Percentiles rank a stretch among this genome's conserved stretches.
phyloP scores from a whole-genome alignment of 2,888 invertebrate genomes.

The Sylvicola cinctus region DNA sequence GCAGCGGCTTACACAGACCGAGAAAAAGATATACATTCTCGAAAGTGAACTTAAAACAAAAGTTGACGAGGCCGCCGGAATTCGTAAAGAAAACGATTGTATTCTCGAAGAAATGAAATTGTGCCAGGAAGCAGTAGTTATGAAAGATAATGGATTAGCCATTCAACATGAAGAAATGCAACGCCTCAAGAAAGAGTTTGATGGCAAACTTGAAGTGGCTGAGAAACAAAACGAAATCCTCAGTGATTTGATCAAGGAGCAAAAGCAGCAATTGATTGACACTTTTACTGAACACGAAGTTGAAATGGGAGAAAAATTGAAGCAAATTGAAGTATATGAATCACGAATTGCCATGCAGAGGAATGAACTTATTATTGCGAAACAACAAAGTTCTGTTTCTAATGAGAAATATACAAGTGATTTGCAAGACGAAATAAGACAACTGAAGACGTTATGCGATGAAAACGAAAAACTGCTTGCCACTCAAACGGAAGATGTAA shows the following conservation, averaged over 20 bases:
- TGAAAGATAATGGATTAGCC: too few species aligned
- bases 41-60: too few species aligned
- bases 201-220: slow-evolving; percentile 10
- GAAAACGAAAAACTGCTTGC: slow-evolving; percentile 31
- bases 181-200: slow-evolving; percentile 5
- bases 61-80: too few species aligned
- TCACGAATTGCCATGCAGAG: slow-evolving; percentile 22
- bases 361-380: slow-evolving; percentile 27
- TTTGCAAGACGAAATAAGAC: slow-evolving; percentile 14
- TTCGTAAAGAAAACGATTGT: too few species aligned
- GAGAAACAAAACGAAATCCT: slow-evolving; percentile 20
- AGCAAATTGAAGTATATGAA: slow-evolving; percentile 16
- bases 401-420: slow-evolving; percentile 12
- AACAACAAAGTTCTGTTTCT: slow-evolving; percentile 23
- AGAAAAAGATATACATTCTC: too few species aligned
- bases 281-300: slow-evolving; percentile 20
- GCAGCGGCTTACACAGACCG: too few species aligned
- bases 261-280: slow-evolving; percentile 23
- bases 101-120: too few species aligned
- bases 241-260: slow-evolving; percentile 20
- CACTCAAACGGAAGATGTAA: slow-evolving; percentile 26
- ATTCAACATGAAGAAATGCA: neutral
- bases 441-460: slow-evolving; percentile 12
- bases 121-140: too few species aligned
- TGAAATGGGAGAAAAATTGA: slow-evolving; percentile 11